Evolutionary conservation across 2,888 invertebrate species (phyloP), one percentile per base, ranked within the genome.

Genomic region (Phaedon cochleariae): DNA sequence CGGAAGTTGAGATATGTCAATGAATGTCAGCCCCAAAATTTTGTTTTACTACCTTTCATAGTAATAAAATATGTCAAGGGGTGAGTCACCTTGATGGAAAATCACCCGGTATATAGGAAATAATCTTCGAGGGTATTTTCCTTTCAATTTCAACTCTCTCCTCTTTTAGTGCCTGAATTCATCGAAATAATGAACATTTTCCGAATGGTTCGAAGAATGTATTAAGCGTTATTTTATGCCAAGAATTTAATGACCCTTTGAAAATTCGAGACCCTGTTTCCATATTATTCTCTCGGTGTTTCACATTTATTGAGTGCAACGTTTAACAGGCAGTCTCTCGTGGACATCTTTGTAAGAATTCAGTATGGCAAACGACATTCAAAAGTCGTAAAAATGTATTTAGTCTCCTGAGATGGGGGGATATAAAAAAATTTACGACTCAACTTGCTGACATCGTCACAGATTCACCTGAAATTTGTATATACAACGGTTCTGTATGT

Each of bases 331-430:
- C 68, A 68, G 70, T 70, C 69, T 65, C 67, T 72, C 72, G 72
- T 74, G 73, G 73, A 73, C 72, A 73, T 74, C 73, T 72, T 74
- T 74, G 73, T 73, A 72, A 59, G 66, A 64, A 71, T 67, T 70
- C 69, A 65, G 71, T 74, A 72, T 41, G 41, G 73, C 69, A 34
- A 59, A 66, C 66, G 72, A 73, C 73, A 72, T 74, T 75, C 73
- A 72, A 72, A 73, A 71, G 72, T 74, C 74, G 68, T 76, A 76
- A 76, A 76, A 73, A 71, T 72, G 73, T 76, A 74, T 76, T 74
- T 73, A 76, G 74, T 74, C 73, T 74, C 67, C 66, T 61, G 70
- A 74, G 70, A 45, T 72, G 72, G 69, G 67, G 72, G 71, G 68
- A 65, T 73, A 75, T 75, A 67, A 69, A 65, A 66, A 69, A 67